Base-by-base conservation (phyloP, 2,888 invertebrate genomes). In the Automeris io region DNA sequence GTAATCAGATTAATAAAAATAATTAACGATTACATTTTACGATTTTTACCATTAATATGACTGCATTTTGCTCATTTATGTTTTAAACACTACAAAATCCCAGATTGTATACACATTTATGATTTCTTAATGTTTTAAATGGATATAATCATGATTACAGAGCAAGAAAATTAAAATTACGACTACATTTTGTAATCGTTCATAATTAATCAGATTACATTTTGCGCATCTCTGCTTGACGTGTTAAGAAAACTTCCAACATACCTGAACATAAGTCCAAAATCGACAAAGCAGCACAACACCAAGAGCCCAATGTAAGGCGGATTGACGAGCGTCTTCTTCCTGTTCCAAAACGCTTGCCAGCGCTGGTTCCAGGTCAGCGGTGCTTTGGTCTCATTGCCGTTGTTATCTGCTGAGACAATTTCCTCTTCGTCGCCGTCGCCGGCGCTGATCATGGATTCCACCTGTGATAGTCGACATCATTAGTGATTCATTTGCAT, bases 231-330 rank as follows among this genome's bases (percentile, higher is more conserved):
- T 31, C 8, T 5, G 6, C 3, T 11, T 13, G 5, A 31, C 8
- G 5, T 16, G 16, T 5, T 8, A 16, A 5, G 31, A 3, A 16
- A 16, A 18, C 3, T 3, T 33, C 40, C n/a, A n/a, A n/a, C n/a
- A 47, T 57, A 90, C 89, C 90, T 89, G 49, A 89, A 88, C 89
- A 90, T 90, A 18, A 90, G 70, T 6, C 90, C 90, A 53, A 90
- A 90, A 58, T 90, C 90, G 0, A 88, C 88, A 42, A 89, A 88
- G 55, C 89, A 88, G 49, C 88, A 88, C 3, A 90, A 67, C 8
- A 76, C 70, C 9, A 90, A 68, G 18, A 88, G 68, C 0, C 87
- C 87, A 11, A 89, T 73, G 49, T 88, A 89, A 0, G 90, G 89
- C 4, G 85, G 87, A 3, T 76, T 77, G 43, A 87, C 82, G 4